Conservation (phyloP, 2,113 vertebrate species). For the Varanus salvator region DNA sequence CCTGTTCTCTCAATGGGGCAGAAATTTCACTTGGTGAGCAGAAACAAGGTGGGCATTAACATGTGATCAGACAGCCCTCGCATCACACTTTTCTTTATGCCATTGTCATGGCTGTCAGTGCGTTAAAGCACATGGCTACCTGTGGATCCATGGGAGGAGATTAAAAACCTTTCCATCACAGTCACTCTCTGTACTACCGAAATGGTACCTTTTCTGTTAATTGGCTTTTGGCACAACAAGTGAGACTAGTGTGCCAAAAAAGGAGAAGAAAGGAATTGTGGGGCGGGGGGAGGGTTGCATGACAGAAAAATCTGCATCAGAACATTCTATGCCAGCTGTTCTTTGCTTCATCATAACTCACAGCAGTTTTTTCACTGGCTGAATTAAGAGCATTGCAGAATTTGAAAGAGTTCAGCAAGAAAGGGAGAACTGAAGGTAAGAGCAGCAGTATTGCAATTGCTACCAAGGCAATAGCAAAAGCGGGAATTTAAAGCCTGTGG, state of each 20-base stretch:
- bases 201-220: neutral
- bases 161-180: constrained; percentile 19
- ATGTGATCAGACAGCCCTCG: neutral
- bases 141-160: neutral
- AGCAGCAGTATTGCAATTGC: neutral
- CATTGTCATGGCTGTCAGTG: neutral
- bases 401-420: neutral
- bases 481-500: neutral
- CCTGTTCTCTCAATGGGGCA: constrained; percentile 25
- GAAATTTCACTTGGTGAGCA: constrained; percentile 15
- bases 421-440: neutral
- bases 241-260: neutral
- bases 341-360: neutral
- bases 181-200: neutral
- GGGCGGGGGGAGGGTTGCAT: too few species aligned
- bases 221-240: neutral
- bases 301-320: neutral
- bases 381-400: neutral
- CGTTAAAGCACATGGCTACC: accelerated
- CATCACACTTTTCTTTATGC: constrained; percentile 30
- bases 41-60: neutral
- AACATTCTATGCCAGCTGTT: neutral
- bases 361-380: neutral
- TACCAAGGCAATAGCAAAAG: neutral
- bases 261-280: too few species aligned